Evolutionary conservation across 1,140 invertebrate genomes (phyloP), one percentile per base, ranked within the genome.

Genomic region (Brachionus rubens): DNA sequence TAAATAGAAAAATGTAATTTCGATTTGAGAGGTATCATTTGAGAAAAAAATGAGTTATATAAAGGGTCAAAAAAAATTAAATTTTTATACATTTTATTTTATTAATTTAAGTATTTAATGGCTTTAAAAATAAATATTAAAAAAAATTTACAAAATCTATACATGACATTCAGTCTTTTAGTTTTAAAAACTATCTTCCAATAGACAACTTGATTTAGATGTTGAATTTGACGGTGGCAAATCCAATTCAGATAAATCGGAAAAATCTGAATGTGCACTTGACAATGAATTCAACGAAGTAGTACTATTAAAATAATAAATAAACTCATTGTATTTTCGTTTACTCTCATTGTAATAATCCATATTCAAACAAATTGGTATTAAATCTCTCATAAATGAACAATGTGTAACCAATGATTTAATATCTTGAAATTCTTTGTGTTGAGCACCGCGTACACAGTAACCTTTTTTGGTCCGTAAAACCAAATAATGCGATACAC

Each of bases 291-390:
- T 41, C 6, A 65, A 28, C 14, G 59, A 65, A 24, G 59, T 43
- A 12, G 59, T 65, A n/a, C 59, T 65, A 65, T 65, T 65, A 26
- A 65, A 65, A 26, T 65, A 65, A n/a, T 65, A 65, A 65, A 41
- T 43, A 4, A 65, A 65, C 9, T 65, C 59, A 43, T 65, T 65
- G n/a, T 30, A 65, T 26, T 65, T 65, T 46, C 40, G 33, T 6
- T 65, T 65, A 43, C 43, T 65, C 3, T 65, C 59, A 4, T 65
- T 41, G 36, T 72, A 72, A 54, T 40, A 50, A 24, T 48, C 46
- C 26, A 72, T 36, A 41, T 72, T 72, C 16, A 72, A 26, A 3
- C 36, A 41, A 47, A 72, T 41, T 6, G 68, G 68, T 12, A 72
- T 33, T 41, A 72, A 19, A 36, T 72, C 68, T 24, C 68, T n/a